Base-by-base conservation (phyloP, 1,140 invertebrate species). In the Sinonovacula constricta region DNA sequence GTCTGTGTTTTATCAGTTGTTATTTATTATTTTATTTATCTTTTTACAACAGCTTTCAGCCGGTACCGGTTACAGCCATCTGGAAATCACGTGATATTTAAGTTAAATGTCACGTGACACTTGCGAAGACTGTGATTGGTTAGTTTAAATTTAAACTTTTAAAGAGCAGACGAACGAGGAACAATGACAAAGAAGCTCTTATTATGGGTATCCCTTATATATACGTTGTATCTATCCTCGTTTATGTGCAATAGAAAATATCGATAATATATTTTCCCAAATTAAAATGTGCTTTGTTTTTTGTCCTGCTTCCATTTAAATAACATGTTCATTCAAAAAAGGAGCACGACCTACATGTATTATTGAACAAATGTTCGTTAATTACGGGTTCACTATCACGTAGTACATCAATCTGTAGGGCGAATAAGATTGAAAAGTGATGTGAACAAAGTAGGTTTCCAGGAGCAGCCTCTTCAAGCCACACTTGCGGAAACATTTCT, bases 131-230 rank as follows among this genome's bases (percentile, higher is more conserved):
- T 74, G 71, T 74, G 71, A 74, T 74, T 74, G 71, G 71, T 74
- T 39, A 4, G 65, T 54, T 39, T 34, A 53, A 53, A 63, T 59
- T 18, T 5, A 24, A 45, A 45, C 39, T 45, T 18, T 7, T 45
- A 10, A 18, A 45, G 26, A 39, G 10, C n/a, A 62, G 60, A 65
- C 59, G 71, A 74, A 60, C n/a, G n/a, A n/a, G n/a, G n/a, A n/a
- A n/a, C n/a, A n/a, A n/a, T n/a, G n/a, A n/a, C n/a, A 60, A 62
- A 51, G 22, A 60, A 36, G 57, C 49, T 49, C 62, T 54, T 33
- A 79, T 70, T 75, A 72, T 80, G 83, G 80, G 79, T 84, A 82
- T 84, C 80, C 83, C 79, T 81, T 80, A 78, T 81, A 22, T 45
- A 71, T 80, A n/a, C n/a, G n/a, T n/a, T n/a, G n/a, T n/a, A n/a